phyloP scores from a whole-genome alignment of 2,113 vertebrate species.

The Gambusia holbrooki region DNA sequence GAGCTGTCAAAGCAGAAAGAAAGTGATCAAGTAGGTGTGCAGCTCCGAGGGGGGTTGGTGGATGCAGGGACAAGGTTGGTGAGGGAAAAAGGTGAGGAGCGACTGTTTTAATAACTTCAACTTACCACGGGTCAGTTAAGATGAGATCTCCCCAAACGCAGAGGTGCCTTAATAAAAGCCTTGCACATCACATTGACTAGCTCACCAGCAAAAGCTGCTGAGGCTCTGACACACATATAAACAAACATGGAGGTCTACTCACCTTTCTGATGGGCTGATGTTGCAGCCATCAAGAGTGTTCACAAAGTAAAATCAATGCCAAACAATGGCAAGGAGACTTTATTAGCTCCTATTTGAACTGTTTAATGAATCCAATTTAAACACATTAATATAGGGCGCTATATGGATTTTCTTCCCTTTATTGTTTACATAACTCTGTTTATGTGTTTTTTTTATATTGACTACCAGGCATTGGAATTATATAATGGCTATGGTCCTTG shows the following conservation, averaged over 20 bases:
- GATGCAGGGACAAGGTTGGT: conserved; percentile 43
- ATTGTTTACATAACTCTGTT: conserved; percentile 27
- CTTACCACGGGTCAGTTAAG: conserved; percentile 73
- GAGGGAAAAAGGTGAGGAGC: conserved; percentile 32
- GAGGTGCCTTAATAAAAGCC: conserved; percentile 76
- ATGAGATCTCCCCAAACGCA: conserved; percentile 66
- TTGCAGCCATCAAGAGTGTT: conserved; percentile 17
- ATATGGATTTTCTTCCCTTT: conserved; percentile 20
- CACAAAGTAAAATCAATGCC: conserved; percentile 51
- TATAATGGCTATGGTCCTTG: conserved; percentile 14
- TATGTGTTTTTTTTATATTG: conserved; percentile 36
- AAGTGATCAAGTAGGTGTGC: conserved; percentile 70
- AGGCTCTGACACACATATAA: conserved; percentile 68
- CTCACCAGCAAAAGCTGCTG: conserved; percentile 40
- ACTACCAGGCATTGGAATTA: conserved; percentile 15
- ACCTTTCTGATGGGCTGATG: conserved; percentile 16
- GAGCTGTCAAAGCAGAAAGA: conserved; percentile 71
- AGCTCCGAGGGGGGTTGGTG: conserved; percentile 35
- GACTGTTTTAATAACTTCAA: conserved; percentile 78
- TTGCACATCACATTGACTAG: conserved; percentile 68
- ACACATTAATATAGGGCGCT: conserved; percentile 9
- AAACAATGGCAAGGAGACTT: conserved; percentile 51
- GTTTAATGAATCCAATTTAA: conserved; percentile 55
- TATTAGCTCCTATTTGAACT: conserved; percentile 62
- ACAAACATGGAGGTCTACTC: conserved; percentile 36